Percentiles rank a stretch among this genome's conserved stretches.
Conservation (phyloP, 2,888 invertebrate species). For the Thecophora atra region DNA sequence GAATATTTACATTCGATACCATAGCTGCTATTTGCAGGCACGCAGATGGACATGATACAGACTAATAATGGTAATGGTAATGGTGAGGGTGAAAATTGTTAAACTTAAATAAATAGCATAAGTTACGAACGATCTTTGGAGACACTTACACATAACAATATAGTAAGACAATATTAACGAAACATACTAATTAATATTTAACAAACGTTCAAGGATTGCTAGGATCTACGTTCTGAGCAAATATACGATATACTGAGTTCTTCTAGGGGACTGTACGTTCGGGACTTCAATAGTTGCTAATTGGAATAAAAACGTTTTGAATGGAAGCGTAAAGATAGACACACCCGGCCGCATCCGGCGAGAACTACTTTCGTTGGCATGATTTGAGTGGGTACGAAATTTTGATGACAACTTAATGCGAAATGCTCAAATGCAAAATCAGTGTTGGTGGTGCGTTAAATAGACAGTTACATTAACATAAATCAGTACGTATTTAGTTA, state of each 20-base stretch:
- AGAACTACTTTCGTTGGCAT: slow-evolving; percentile 11
- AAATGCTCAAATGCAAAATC: slow-evolving; percentile 11
- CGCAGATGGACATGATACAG: too few species aligned
- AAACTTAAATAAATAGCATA: too few species aligned
- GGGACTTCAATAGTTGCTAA: slow-evolving; percentile 7
- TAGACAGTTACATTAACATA: slow-evolving; percentile 20
- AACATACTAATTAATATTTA: too few species aligned
- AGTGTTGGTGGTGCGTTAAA: slow-evolving; percentile 29
- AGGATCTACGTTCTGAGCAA: slow-evolving; percentile 13
- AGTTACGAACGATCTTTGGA: too few species aligned
- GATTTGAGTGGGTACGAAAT: slow-evolving; percentile 9
- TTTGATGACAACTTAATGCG: slow-evolving; percentile 28
- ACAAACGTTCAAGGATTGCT: slow-evolving; percentile 1
- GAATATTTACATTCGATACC: too few species aligned
- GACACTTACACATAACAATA: too few species aligned
- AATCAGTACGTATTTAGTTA: slow-evolving; percentile 48
- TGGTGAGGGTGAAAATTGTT: too few species aligned
- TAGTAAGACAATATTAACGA: too few species aligned
- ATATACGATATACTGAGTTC: slow-evolving; percentile 4
- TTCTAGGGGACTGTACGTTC: slow-evolving; percentile 9
- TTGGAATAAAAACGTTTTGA: slow-evolving; percentile 14
- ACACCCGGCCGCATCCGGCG: slow-evolving; percentile 33
- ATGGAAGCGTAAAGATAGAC: slow-evolving; percentile 24
- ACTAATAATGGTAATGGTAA: too few species aligned
- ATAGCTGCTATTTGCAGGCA: too few species aligned